phyloP scores from a whole-genome alignment of 2,797 vertebrate genomes.

The Squalus acanthias region DNA sequence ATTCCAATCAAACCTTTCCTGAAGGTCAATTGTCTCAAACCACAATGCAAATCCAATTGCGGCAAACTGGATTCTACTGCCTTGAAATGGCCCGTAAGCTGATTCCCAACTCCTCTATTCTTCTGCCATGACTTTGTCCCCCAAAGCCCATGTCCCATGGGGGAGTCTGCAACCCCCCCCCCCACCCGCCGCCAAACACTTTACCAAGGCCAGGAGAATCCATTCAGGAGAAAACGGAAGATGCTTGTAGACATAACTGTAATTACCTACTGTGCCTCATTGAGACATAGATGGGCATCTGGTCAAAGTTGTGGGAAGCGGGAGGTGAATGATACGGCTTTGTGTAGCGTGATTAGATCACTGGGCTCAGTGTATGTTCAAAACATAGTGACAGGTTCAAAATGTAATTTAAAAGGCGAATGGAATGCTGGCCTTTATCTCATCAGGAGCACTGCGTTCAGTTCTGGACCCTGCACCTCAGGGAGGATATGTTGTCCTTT shows the following conservation, averaged over 20 bases:
- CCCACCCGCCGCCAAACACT: too few species aligned
- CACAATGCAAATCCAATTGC: neutral
- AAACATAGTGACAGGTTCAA: neutral
- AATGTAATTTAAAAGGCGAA: neutral
- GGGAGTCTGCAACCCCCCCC: neutral
- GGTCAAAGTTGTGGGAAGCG: neutral
- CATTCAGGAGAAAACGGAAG: neutral
- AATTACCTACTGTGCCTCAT: neutral
- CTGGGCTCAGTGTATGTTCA: neutral
- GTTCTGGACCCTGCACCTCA: too few species aligned
- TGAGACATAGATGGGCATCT: neutral
- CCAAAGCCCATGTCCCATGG: neutral
- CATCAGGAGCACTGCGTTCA: too few species aligned
- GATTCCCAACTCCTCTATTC: conserved; percentile 6
- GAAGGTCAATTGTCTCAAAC: neutral
- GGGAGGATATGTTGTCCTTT: too few species aligned
- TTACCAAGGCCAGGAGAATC: neutral
- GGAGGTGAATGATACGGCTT: neutral
- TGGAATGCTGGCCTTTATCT: neutral
- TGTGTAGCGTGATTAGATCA: neutral
- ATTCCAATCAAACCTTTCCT: neutral
- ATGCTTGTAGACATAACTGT: neutral
- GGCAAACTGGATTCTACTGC: conserved; percentile 47
- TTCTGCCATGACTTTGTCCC: neutral
- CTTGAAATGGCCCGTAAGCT: conserved; percentile 49